These are phyloP conservation scores for Pandion haliaetus DNA, from an alignment of 2,113 vertebrate genomes.

Conservation along the genomic window DNA sequence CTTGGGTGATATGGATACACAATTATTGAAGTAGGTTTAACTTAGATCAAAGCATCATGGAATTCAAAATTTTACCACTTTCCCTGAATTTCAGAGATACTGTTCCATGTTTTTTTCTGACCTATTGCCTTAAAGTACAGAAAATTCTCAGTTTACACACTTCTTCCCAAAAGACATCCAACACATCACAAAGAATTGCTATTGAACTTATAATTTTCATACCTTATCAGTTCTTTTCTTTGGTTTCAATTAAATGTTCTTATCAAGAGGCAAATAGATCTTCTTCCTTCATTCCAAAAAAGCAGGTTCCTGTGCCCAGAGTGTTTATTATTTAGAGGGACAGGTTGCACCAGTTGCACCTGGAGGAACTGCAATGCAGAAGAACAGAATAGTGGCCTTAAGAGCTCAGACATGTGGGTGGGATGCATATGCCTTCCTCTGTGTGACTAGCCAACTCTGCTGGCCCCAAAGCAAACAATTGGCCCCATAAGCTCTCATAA, in stretches of 20 bases:
- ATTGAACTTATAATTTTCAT: background rate
- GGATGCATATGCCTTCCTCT: background rate
- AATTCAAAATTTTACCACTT: background rate
- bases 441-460: background rate
- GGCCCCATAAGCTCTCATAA: background rate
- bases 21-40: slow-evolving; percentile 15
- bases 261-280: background rate
- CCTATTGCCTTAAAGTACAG: background rate
- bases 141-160: background rate
- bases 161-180: background rate
- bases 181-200: background rate
- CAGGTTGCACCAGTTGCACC: background rate
- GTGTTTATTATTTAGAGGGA: background rate
- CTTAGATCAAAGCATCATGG: slow-evolving; percentile 28
- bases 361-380: background rate
- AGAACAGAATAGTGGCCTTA: background rate
- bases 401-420: background rate
- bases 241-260: background rate
- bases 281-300: background rate
- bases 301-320: background rate
- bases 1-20: background rate
- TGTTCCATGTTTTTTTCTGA: background rate
- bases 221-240: background rate
- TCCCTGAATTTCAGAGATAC: background rate
- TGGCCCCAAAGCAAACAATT: background rate